phyloP scores from a whole-genome alignment of 2,797 vertebrate genomes.

The Xyrichtys novacula region DNA sequence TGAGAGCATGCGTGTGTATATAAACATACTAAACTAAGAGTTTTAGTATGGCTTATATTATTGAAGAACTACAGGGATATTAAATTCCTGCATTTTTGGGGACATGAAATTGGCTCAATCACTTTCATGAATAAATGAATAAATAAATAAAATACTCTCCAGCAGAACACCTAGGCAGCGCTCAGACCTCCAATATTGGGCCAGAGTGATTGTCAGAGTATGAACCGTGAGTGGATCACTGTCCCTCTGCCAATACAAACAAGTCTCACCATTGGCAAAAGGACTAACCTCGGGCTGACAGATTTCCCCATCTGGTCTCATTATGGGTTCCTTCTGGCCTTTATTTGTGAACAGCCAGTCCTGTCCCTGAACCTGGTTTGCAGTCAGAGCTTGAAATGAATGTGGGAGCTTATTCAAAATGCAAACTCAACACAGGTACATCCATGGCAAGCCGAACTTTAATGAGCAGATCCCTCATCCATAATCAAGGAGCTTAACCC shows the following conservation, averaged over 20 bases:
- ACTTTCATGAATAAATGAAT: not conserved
- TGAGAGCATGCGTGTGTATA: too few relatives aligned
- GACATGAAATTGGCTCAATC: not conserved
- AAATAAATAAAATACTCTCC: not conserved
- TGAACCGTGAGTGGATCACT: constrained; percentile 54
- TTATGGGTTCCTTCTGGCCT: constrained; percentile 75
- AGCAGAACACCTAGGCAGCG: constrained; percentile 19
- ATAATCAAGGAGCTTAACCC: constrained; percentile 62
- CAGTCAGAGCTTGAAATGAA: constrained; percentile 75
- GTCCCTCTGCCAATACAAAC: constrained; percentile 64
- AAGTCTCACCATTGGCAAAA: constrained; percentile 52
- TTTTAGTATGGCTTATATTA: too few relatives aligned
- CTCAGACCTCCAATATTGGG: constrained; percentile 37
- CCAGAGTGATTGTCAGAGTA: constrained; percentile 70
- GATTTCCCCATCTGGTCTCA: constrained; percentile 80
- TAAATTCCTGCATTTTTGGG: not conserved
- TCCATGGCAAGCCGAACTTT: constrained; percentile 54
- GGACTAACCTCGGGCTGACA: constrained; percentile 66
- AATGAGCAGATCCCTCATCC: constrained; percentile 59
- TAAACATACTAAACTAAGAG: too few relatives aligned
- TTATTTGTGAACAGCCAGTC: constrained; percentile 59
- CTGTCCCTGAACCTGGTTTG: constrained; percentile 54
- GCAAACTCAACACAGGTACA: constrained; percentile 62
- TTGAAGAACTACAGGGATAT: not conserved
- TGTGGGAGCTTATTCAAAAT: constrained; percentile 71